phyloP scores from a whole-genome alignment of 2,113 vertebrate genomes.

The Dunckerocampus dactyliophorus region DNA sequence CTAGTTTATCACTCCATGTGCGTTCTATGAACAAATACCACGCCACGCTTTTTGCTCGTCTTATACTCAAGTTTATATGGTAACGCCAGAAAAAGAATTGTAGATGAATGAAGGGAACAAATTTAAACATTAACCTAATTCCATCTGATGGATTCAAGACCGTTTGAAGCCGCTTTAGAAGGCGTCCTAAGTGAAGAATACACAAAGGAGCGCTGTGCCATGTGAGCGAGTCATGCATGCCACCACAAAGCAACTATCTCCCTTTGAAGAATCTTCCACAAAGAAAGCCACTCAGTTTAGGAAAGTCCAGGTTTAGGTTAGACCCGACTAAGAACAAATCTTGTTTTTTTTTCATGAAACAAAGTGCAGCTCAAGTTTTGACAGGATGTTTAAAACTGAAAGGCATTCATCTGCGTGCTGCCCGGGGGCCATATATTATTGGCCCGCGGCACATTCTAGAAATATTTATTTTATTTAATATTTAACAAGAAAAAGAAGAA shows the following conservation, averaged over 20 bases:
- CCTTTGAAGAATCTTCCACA: slow-evolving; percentile 10
- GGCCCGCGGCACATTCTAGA: too few relatives aligned
- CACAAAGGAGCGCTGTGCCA: background rate
- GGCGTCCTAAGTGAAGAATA: background rate
- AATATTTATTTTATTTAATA: too few relatives aligned
- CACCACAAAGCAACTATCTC: slow-evolving; percentile 18
- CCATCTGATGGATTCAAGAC: slow-evolving; percentile 47
- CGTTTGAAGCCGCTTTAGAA: background rate
- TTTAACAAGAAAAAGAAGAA: too few relatives aligned
- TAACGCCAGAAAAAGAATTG: too few relatives aligned
- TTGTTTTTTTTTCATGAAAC: background rate
- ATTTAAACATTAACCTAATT: too few relatives aligned
- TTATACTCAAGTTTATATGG: too few relatives aligned
- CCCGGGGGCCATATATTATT: too few relatives aligned
- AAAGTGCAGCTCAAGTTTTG: background rate
- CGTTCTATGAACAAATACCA: too few relatives aligned
- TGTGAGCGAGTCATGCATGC: slow-evolving; percentile 30
- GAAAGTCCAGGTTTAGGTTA: background rate
- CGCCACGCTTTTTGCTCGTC: too few relatives aligned
- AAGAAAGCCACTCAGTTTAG: slow-evolving; percentile 20
- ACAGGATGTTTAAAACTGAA: slow-evolving; percentile 10
- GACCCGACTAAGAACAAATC: background rate
- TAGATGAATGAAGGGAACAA: too few relatives aligned
- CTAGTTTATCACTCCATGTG: too few relatives aligned
- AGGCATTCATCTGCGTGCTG: slow-evolving; percentile 13